phyloP scores from a whole-genome alignment of 2,888 invertebrate genomes.

The Agrotis clavis region DNA sequence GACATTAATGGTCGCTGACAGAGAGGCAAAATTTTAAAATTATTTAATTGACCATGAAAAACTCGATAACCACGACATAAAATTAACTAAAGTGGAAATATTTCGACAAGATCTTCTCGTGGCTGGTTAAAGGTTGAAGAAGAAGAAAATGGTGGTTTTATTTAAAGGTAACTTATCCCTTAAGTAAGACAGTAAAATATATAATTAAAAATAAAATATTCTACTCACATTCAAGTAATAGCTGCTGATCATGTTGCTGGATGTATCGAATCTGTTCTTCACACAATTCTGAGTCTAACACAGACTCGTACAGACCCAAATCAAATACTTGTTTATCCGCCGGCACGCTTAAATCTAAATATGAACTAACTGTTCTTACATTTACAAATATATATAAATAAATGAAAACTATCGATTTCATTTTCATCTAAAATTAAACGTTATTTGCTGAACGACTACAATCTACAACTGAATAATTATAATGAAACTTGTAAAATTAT shows the following conservation, averaged over 20 bases:
- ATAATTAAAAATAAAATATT: not conserved
- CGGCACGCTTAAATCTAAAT: slow-evolving; percentile 59
- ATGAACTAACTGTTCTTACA: slow-evolving; percentile 34
- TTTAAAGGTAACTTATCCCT: too few species aligned
- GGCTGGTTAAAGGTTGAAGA: too few species aligned
- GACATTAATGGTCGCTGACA: too few species aligned
- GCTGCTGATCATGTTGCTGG: slow-evolving; percentile 60
- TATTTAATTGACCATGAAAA: too few species aligned
- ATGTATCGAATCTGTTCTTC: slow-evolving; percentile 74
- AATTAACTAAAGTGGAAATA: too few species aligned
- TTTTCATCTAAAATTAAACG: slow-evolving; percentile 5
- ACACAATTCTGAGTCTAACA: slow-evolving; percentile 78
- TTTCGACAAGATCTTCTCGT: too few species aligned
- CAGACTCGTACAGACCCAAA: slow-evolving; percentile 74
- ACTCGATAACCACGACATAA: too few species aligned
- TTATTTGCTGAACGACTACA: not conserved
- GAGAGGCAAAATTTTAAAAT: too few species aligned
- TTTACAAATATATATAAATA: slow-evolving; percentile 18
- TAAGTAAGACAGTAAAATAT: too few species aligned
- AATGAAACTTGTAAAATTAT: slow-evolving; percentile 2
- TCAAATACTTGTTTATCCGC: slow-evolving; percentile 72
- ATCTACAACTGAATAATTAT: not conserved
- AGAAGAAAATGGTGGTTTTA: too few species aligned
- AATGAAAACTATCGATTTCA: slow-evolving; percentile 16
- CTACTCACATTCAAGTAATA: slow-evolving; percentile 79